phyloP scores from a whole-genome alignment of 1,140 invertebrate genomes.

The Lepidotrigona ventralis region DNA sequence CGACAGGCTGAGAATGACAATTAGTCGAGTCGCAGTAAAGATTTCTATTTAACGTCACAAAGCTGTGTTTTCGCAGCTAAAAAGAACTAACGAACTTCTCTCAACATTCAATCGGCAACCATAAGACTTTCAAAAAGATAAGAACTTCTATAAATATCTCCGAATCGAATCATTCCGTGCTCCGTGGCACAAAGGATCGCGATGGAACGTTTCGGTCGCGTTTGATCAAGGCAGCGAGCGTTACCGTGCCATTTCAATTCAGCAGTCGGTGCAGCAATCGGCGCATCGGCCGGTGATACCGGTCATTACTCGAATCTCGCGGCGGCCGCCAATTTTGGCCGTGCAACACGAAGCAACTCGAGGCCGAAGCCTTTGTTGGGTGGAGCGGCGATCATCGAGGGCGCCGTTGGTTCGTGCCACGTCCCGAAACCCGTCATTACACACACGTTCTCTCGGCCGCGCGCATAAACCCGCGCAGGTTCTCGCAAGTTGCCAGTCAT shows the following conservation, averaged over 20 bases:
- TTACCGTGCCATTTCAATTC: constrained; percentile 32
- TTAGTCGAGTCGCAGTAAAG: too few species aligned
- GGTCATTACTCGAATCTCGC: constrained; percentile 65
- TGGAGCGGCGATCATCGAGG: constrained; percentile 56
- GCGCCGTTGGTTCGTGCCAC: constrained; percentile 62
- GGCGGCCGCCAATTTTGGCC: constrained; percentile 63
- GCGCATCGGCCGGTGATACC: too few species aligned
- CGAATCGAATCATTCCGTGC: neutral
- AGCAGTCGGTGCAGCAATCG: constrained; percentile 46
- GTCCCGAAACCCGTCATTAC: constrained; percentile 72
- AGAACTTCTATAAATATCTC: neutral
- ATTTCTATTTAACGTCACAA: too few species aligned
- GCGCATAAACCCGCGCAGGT: constrained; percentile 50
- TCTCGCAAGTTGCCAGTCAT: constrained; percentile 68
- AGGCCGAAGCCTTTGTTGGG: constrained; percentile 9
- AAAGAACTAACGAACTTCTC: too few species aligned
- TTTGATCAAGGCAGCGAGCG: constrained; percentile 25
- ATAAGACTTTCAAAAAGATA: neutral
- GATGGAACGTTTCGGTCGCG: constrained; percentile 8
- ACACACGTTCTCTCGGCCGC: constrained; percentile 57
- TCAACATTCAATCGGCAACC: neutral
- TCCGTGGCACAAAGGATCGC: neutral
- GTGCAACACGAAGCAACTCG: constrained; percentile 26
- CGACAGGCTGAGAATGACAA: too few species aligned
- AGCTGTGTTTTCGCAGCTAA: too few species aligned